phyloP scores from a whole-genome alignment of 2,888 invertebrate genomes.

The Eilema depressum region DNA sequence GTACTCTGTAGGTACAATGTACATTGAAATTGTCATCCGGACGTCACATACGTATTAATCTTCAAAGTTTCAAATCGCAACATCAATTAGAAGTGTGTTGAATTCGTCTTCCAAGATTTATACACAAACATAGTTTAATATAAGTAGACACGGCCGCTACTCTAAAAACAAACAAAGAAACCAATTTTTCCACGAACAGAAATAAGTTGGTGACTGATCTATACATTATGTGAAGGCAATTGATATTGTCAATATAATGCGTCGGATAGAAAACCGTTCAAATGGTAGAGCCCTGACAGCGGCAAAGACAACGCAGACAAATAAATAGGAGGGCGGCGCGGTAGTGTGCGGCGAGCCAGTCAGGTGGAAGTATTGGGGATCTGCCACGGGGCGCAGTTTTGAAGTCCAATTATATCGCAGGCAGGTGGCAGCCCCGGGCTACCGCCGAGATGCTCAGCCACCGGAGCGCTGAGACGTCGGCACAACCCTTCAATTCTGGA shows the following conservation, averaged over 20 bases:
- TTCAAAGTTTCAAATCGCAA: background rate
- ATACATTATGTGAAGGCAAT: constrained; percentile 72
- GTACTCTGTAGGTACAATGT: too few species aligned
- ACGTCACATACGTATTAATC: background rate
- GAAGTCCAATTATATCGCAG: constrained; percentile 87
- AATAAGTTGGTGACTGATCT: constrained; percentile 45
- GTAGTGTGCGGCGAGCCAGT: constrained; percentile 71
- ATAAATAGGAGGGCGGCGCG: constrained; percentile 78
- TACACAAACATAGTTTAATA: background rate
- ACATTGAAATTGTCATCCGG: background rate
- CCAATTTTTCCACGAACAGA: constrained; percentile 20
- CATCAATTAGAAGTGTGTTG: background rate
- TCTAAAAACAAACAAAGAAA: constrained; percentile 2
- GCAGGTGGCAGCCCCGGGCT: constrained; percentile 69
- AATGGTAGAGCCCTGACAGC: constrained; percentile 79
- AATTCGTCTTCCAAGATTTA: background rate
- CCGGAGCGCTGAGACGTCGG: constrained; percentile 24
- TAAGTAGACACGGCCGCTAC: background rate
- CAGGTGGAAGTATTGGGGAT: constrained; percentile 86
- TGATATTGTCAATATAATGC: constrained; percentile 82
- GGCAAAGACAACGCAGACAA: constrained; percentile 83
- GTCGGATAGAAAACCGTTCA: constrained; percentile 79
- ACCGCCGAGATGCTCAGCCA: constrained; percentile 42
- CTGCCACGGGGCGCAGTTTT: constrained; percentile 81
- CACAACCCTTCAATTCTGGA: constrained; percentile 39